Evolutionary conservation across 1,140 invertebrate genomes (phyloP).

Genomic region (Marisa cornuarietis): DNA sequence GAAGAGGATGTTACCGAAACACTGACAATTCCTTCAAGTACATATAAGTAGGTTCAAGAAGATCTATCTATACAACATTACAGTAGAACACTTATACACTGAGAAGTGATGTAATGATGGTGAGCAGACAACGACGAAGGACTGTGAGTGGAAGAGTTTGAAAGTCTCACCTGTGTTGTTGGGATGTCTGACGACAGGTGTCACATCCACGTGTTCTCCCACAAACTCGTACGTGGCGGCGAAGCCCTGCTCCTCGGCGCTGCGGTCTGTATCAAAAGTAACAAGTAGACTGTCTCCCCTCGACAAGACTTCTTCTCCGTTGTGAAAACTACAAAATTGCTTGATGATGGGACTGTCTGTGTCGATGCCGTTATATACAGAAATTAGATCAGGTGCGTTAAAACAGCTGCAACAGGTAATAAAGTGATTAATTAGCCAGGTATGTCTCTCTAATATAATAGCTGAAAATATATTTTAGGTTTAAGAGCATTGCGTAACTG

Average conservation of each 20-base stretch:
- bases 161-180: conserved; percentile 1
- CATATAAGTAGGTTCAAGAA: too few relatives aligned
- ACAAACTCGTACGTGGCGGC: conserved; percentile 40
- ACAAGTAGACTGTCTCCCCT: conserved; percentile 32
- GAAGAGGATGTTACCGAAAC: too few relatives aligned
- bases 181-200: background rate
- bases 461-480: too few relatives aligned
- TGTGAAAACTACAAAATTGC: conserved; percentile 42
- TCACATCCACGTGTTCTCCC: conserved; percentile 14
- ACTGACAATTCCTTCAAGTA: too few relatives aligned
- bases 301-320: conserved; percentile 37
- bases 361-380: conserved; percentile 38
- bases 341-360: conserved; percentile 32
- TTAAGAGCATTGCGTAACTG: too few relatives aligned
- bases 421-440: too few relatives aligned
- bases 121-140: background rate
- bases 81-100: too few relatives aligned
- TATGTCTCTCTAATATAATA: too few relatives aligned
- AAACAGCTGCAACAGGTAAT: conserved; percentile 34
- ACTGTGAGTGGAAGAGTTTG: too few relatives aligned
- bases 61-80: too few relatives aligned
- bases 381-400: conserved; percentile 37
- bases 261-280: conserved; percentile 36
- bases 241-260: conserved; percentile 35
- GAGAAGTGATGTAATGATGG: too few relatives aligned